A percentile compares a stretch with the other conserved stretches of the same genome.
Conservation (phyloP, 2,797 vertebrate genomes). For the Chelon auratus region DNA sequence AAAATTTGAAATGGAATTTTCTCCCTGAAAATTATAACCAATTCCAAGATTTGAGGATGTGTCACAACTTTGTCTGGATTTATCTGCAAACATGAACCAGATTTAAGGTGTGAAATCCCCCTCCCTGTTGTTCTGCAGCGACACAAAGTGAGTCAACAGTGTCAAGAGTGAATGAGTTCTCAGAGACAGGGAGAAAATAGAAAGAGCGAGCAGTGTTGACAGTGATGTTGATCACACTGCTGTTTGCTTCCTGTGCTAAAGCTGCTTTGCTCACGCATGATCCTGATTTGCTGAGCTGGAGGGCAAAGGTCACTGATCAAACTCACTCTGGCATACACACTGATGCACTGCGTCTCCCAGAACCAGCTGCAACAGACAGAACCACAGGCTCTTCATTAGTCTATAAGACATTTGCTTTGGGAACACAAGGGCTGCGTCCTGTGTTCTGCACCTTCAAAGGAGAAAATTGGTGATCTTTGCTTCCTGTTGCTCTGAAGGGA, state of each 20-base stretch:
- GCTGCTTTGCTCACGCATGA: constrained; percentile 41
- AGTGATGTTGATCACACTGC: constrained; percentile 46
- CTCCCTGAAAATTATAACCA: too few species aligned
- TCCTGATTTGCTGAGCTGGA: constrained; percentile 32
- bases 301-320: constrained; percentile 64
- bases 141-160: neutral
- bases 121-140: neutral
- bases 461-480: too few species aligned
- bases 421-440: too few species aligned
- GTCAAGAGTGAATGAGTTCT: neutral
- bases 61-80: too few species aligned
- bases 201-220: constrained; percentile 19
- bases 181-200: constrained; percentile 6
- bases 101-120: too few species aligned
- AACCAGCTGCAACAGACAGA: constrained; percentile 26
- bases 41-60: too few species aligned
- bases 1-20: too few species aligned
- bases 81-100: too few species aligned
- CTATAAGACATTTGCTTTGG: too few species aligned
- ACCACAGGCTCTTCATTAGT: too few species aligned
- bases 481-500: too few species aligned
- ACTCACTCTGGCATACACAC: constrained; percentile 39
- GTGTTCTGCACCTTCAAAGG: too few species aligned
- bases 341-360: constrained; percentile 15
- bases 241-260: constrained; percentile 48